phyloP scores from a whole-genome alignment of 2,888 invertebrate species.

The Ypsolopha scabrella region DNA sequence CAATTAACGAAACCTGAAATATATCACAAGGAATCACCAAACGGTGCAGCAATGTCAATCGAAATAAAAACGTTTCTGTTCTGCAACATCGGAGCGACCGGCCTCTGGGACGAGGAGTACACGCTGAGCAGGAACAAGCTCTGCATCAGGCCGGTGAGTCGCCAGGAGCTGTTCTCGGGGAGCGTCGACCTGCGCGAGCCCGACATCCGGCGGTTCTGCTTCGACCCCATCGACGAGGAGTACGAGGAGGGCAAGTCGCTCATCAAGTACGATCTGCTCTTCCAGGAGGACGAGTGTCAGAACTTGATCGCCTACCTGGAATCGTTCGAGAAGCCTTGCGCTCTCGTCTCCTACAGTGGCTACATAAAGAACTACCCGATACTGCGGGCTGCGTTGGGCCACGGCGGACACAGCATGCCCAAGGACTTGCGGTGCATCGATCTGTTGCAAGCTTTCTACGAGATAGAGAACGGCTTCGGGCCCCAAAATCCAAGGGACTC shows the following conservation, averaged over 20 bases:
- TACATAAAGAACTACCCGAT: not conserved
- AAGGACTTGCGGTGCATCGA: not conserved
- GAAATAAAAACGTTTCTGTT: not conserved
- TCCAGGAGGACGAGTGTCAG: not conserved
- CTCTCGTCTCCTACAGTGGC: not conserved
- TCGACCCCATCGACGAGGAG: not conserved
- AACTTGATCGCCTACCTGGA: not conserved
- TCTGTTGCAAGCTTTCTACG: not conserved
- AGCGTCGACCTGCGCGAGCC: not conserved
- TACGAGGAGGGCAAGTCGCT: not conserved
- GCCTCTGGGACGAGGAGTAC: not conserved
- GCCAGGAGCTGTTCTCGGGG: not conserved
- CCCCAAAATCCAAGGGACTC: not conserved
- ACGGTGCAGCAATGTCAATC: too few species aligned
- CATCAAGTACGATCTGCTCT: not conserved
- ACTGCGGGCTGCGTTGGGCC: not conserved
- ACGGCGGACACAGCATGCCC: not conserved
- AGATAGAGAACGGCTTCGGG: not conserved
- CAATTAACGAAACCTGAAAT: too few species aligned
- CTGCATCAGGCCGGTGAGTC: not conserved
- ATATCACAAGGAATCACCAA: too few species aligned
- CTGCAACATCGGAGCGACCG: not conserved
- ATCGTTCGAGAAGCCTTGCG: not conserved
- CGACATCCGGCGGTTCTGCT: not conserved
- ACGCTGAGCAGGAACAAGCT: not conserved